Evolutionary conservation across 2,888 invertebrate genomes (phyloP).

Genomic region (Ornithoptera alexandrae): DNA sequence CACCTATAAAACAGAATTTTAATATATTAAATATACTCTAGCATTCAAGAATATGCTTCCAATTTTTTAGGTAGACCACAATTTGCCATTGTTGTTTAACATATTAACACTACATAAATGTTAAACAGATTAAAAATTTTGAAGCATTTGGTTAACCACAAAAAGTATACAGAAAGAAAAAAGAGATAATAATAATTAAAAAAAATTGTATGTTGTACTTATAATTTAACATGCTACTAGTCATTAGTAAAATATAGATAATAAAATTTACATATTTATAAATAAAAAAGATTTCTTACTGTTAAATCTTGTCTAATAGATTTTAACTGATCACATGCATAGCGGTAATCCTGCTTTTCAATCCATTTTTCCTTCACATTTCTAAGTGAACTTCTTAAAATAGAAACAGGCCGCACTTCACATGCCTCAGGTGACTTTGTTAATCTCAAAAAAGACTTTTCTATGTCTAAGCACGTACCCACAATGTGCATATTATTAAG

Average conservation of each 20-base stretch:
- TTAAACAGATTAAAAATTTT: too few species aligned
- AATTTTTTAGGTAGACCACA: too few species aligned
- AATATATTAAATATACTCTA: slow-evolving; percentile 2
- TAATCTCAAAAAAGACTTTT: slow-evolving; percentile 96
- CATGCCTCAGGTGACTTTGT: slow-evolving; percentile 97
- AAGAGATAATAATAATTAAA: too few species aligned
- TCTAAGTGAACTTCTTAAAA: slow-evolving; percentile 90
- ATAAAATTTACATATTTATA: too few species aligned
- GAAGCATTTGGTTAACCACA: too few species aligned
- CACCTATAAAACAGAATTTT: slow-evolving; percentile 80
- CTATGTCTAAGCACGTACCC: slow-evolving; percentile 95
- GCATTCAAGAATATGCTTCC: not conserved
- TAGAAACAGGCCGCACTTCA: slow-evolving; percentile 93
- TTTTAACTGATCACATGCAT: slow-evolving; percentile 98
- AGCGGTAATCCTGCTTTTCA: slow-evolving; percentile 94
- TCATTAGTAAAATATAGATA: too few species aligned
- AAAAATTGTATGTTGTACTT: too few species aligned
- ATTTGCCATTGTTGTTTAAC: too few species aligned
- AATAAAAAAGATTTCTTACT: slow-evolving; percentile 75
- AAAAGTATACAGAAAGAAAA: too few species aligned
- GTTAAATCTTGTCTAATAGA: slow-evolving; percentile 99
- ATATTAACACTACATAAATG: too few species aligned
- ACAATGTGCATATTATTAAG: slow-evolving; percentile 93
- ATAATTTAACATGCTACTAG: too few species aligned
- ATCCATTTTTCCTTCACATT: slow-evolving; percentile 96